These are phyloP conservation scores for Dendrolimus houi DNA, from an alignment of 2,888 invertebrate genomes.

Conservation along the genomic window DNA sequence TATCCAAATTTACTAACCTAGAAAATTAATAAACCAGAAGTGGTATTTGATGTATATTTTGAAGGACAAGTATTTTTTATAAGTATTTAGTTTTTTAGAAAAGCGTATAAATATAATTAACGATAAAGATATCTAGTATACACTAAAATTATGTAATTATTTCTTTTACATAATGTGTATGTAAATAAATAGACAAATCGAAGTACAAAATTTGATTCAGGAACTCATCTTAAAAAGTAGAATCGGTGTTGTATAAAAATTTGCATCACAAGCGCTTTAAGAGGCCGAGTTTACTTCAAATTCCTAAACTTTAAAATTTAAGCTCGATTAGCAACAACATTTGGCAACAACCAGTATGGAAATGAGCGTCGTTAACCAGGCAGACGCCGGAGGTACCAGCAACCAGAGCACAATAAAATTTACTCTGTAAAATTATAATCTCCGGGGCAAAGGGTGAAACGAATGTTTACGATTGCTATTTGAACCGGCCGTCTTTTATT, in stretches of 20 bases:
- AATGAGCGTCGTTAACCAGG: not conserved
- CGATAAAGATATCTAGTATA: too few species aligned
- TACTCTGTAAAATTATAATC: not conserved
- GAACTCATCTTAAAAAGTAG: too few species aligned
- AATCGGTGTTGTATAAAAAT: not conserved
- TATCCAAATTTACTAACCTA: too few species aligned
- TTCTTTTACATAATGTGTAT: too few species aligned
- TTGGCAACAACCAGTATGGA: not conserved
- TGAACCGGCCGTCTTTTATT: not conserved
- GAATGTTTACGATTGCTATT: not conserved
- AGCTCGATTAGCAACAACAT: not conserved
- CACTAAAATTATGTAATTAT: too few species aligned
- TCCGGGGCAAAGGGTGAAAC: not conserved
- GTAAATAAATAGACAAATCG: too few species aligned
- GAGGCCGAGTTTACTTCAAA: not conserved
- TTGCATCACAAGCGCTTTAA: not conserved
- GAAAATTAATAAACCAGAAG: too few species aligned
- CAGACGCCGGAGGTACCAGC: not conserved
- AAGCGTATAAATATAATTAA: too few species aligned
- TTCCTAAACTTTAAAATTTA: not conserved
- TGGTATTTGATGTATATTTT: too few species aligned
- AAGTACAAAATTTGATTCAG: too few species aligned
- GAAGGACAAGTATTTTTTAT: too few species aligned
- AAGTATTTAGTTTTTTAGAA: too few species aligned
- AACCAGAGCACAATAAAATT: not conserved